Evolutionary conservation across 2,888 invertebrate genomes (phyloP), one percentile per base, ranked within the genome.

Genomic region (Polyploca ridens): DNA sequence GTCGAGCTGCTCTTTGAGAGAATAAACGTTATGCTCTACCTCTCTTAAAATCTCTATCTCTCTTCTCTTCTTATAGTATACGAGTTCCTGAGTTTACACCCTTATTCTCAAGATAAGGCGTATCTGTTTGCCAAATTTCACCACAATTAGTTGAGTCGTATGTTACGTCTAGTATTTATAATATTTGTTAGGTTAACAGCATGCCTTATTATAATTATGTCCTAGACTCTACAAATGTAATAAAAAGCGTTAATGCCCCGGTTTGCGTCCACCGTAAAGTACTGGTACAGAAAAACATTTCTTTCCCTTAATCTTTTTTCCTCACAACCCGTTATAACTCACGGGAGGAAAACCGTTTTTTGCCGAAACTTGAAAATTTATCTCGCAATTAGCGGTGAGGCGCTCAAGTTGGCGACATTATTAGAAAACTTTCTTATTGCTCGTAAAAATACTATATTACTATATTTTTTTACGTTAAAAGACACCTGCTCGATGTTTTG

Each of bases 341-440:
- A 91, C 75, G 72, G 74, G 80, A 75, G 66, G 80, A 77, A 79
- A 81, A 73, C 54, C 54, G 84, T 89, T 91, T 94, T 93, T 94
- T 90, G 87, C 88, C 81, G 78, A 88, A 92, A 92, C 89, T 90
- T 89, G 91, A 78, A 89, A 92, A 94, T 94, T 94, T 93, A 94
- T 94, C 88, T 91, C 85, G 93, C 88, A 94, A 94, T 94, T 94
- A 93, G 91, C 88, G 91, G 86, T 79, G 82, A 77, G 84, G 85
- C 87, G 88, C 85, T 89, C 86, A 87, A 89, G 86, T 83, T 79
- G 79, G 77, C 75, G 83, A 92, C 92, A 91, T 92, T 93, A 94
- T 93, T 91, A 90, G 90, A 90, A 93, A 93, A 94, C 84, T 94
- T 94, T 90, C 83, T 90, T 89, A 89, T 85, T 81, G 90, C 85